Evolutionary conservation across 2,113 vertebrate species (phyloP), one percentile per base, ranked within the genome.

Genomic region (Macquaria ambigua): DNA sequence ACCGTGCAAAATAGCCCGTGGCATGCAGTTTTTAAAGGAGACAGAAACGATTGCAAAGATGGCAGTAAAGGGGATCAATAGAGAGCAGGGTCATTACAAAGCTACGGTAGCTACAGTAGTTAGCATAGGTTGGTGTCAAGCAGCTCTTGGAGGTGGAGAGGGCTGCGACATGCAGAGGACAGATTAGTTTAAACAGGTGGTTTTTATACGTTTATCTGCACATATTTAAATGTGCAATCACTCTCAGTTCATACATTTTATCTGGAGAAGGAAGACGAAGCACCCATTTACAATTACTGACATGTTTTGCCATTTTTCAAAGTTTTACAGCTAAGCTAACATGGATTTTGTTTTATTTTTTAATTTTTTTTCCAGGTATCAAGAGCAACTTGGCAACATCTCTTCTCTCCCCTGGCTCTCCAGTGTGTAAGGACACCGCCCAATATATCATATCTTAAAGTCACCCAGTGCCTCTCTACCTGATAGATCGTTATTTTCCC

Each of bases 341-440:
- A 34, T 34, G 56, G 16, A 11, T 20, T 58, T 63, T 46, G 9
- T 58, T 37, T 31, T 34, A 4, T n/a, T n/a, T n/a, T n/a, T n/a
- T n/a, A n/a, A 7, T 58, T 59, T 41, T 63, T 55, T 70, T 78
- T 31, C 8, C 79, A 95, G 95, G 89, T 86, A 91, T 92, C 90
- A 94, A 89, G 94, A 93, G 92, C 93, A 92, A 77, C 78, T 77
- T 90, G 89, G 76, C 76, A 89, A 77, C 90, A 83, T 84, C 79
- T 87, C 90, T 91, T 93, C 94, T 95, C 95, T 95, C 95, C 95
- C 95, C 94, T 93, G 88, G 93, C 91, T 93, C 88, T 88, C 66
- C 85, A 81, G 67, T 87, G 87, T 90, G 68, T n/a, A 70, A 89
- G 81, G 86, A 93, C 85, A 83, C 70, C 18, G 10, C 76, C 84